These are phyloP conservation scores for Choloepus didactylus DNA, from an alignment of 2,797 vertebrate genomes.

Conservation along the genomic window DNA sequence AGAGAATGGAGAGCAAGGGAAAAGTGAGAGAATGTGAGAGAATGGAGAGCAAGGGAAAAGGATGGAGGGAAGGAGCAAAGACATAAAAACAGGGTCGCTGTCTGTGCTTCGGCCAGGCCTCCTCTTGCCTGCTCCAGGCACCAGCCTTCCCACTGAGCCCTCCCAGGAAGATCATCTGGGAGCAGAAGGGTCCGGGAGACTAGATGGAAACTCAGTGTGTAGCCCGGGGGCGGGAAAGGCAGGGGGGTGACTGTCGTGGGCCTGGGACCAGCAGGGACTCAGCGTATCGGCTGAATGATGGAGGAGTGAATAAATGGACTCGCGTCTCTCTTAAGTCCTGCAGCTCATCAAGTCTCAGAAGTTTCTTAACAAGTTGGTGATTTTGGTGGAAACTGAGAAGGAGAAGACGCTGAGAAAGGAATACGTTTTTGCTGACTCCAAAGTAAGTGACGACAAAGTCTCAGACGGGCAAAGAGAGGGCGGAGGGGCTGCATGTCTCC, in stretches of 20 bases:
- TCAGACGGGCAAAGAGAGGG: background rate
- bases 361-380: slow-evolving; percentile 93
- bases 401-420: slow-evolving; percentile 96
- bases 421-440: slow-evolving; percentile 95
- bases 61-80: background rate
- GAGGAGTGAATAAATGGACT: background rate
- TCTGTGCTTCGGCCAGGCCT: background rate
- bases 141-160: background rate
- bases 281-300: fast-evolving
- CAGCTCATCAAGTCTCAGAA: slow-evolving; percentile 99
- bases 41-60: too few species aligned
- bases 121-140: background rate
- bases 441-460: slow-evolving; percentile 88
- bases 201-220: background rate
- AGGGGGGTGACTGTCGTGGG: background rate
- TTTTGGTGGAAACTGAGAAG: slow-evolving; percentile 95
- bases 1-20: background rate
- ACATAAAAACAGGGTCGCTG: fast-evolving
- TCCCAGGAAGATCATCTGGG: background rate
- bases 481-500: fast-evolving
- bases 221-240: background rate
- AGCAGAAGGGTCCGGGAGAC: background rate
- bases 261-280: background rate
- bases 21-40: background rate
- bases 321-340: slow-evolving; percentile 89